A percentile compares a stretch with the other conserved stretches of the same genome.
These are phyloP conservation scores for Caretta caretta DNA, from an alignment of 2,113 vertebrate species.

Conservation along the genomic window DNA sequence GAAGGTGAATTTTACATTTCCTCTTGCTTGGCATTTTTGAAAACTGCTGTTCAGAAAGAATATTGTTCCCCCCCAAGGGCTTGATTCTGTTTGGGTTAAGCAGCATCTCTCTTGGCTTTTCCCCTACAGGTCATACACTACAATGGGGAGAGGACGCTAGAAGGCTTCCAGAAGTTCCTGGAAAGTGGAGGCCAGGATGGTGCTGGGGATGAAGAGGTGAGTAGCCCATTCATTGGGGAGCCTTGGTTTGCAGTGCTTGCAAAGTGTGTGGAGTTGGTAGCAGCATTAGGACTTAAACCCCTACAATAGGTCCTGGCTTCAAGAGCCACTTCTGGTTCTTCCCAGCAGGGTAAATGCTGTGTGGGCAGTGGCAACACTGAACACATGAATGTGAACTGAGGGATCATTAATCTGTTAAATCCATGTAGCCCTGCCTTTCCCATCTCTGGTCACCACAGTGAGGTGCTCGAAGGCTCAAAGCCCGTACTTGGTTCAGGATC, in stretches of 20 bases:
- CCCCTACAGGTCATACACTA: constrained; percentile 91
- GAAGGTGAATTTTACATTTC: constrained; percentile 73
- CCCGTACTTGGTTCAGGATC: background rate
- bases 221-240: background rate
- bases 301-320: background rate
- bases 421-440: background rate
- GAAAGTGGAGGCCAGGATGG: constrained; percentile 96
- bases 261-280: rapidly evolving
- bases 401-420: background rate
- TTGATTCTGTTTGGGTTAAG: background rate
- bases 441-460: background rate
- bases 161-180: constrained; percentile 95
- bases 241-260: background rate
- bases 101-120: background rate
- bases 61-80: constrained; percentile 49
- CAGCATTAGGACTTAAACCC: background rate
- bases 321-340: no score
- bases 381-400: background rate
- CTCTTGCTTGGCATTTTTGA: constrained; percentile 68
- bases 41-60: constrained; percentile 64
- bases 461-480: background rate
- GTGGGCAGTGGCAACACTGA: background rate
- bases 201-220: constrained; percentile 87
- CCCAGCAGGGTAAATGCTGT: background rate
- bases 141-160: constrained; percentile 95